Evolutionary conservation across 2,888 invertebrate species (phyloP), one percentile per base, ranked within the genome.

Genomic region (Linnaemya vulpina): DNA sequence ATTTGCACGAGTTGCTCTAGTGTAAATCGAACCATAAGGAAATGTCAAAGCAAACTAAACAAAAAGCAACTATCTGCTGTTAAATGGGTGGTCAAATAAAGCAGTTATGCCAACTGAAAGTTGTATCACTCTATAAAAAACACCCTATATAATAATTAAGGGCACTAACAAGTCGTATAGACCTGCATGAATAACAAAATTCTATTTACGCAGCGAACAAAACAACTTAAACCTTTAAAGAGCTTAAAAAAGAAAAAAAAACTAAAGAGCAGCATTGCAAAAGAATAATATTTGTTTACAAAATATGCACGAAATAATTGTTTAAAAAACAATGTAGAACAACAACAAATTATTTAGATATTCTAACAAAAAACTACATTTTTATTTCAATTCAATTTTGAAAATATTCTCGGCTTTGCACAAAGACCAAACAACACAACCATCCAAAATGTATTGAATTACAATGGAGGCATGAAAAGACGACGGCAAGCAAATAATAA

Each of bases 161-260:
- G 25, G 5, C n/a, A 25, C n/a, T 13, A 25, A n/a, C 3, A 25
- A 43, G 25, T 71, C 43, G 13, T 68, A 20, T 15, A n/a, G 1
- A 13, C 13, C 51, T 35, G 13, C 17, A 43, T 46, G 22, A 58
- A 58, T 46, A 65, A 38, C 38, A 49, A n/a, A 76, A 53, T 53
- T 67, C 9, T 65, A 55, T 43, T 20, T 43, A 65, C 22, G 17
- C 22, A 65, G 51, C 4, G 17, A 74, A 49, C 0, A 60, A 68
- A 68, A 77, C 62, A 70, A 71, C n/a, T 53, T 77, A 84, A 81
- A 81, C 76, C 68, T 68, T 62, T 77, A 63, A 84, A 74, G 43
- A 70, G 81, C 81, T 82, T 62, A 77, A 67, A 62, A 79, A 60
- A 58, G 11, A 2, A 81, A 67, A 46, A 35, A 17, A 3, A 68